Conservation (phyloP, 2,113 vertebrate species). For the Rhinolophus ferrumequinum region DNA sequence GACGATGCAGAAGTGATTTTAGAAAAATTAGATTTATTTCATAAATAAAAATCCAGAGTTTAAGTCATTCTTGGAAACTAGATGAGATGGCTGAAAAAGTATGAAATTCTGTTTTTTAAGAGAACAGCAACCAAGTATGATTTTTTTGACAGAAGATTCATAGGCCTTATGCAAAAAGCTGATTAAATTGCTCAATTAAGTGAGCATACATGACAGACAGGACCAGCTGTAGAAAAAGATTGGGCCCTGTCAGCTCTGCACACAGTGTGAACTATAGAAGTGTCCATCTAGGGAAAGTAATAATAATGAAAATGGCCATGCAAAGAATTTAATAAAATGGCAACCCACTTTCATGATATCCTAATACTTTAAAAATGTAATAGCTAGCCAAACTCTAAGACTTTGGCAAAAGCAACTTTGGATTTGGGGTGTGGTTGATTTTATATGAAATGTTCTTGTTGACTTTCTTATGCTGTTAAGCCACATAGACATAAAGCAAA, state of each 20-base stretch:
- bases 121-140: neutral
- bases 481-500: neutral
- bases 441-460: neutral
- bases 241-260: neutral
- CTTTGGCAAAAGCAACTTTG: neutral
- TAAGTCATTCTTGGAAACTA: neutral
- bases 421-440: neutral
- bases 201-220: neutral
- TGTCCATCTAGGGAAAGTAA: neutral
- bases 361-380: neutral
- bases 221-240: neutral
- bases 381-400: neutral
- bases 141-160: neutral
- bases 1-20: neutral
- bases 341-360: neutral
- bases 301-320: neutral
- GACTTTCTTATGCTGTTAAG: neutral
- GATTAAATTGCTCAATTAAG: neutral
- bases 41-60: conserved; percentile 29
- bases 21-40: conserved; percentile 12
- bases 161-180: neutral
- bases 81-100: neutral
- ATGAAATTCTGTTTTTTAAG: neutral
- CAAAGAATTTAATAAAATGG: neutral
- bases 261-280: neutral